Evolutionary conservation across 2,113 vertebrate species (phyloP).

Genomic region (Tauraco erythrolophus): DNA sequence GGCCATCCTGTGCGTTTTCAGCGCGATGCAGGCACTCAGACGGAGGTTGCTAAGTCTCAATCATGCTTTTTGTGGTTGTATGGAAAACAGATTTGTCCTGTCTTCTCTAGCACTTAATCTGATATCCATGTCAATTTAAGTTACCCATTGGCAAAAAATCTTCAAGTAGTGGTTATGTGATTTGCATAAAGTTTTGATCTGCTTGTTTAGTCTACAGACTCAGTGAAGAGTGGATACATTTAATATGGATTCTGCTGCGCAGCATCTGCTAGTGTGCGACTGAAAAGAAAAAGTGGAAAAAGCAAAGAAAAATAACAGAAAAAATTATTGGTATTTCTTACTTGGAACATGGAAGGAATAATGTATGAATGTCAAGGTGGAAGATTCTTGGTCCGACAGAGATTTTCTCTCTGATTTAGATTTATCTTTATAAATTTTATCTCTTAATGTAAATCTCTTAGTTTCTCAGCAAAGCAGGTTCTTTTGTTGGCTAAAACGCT

Average conservation of each 20-base stretch:
- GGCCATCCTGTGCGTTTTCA: background rate
- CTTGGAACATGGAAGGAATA: background rate
- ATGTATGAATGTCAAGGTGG: background rate
- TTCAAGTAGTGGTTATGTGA: background rate
- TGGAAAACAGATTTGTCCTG: background rate
- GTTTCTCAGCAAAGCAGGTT: background rate
- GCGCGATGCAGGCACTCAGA: rapidly evolving
- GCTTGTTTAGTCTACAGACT: background rate
- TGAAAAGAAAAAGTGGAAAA: background rate
- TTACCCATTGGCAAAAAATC: background rate
- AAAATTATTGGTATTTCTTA: background rate
- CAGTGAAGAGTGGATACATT: background rate
- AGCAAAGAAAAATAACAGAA: background rate
- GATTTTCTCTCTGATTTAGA: background rate
- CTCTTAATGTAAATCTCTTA: background rate
- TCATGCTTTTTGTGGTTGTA: background rate
- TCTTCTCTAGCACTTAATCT: background rate
- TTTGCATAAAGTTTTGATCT: background rate
- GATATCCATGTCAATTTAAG: background rate
- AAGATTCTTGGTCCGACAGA: background rate
- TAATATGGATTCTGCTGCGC: background rate
- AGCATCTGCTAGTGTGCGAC: background rate
- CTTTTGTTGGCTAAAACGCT: background rate
- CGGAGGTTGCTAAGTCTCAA: background rate
- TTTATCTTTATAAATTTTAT: background rate